Evolutionary conservation across 2,797 vertebrate species (phyloP), one percentile per base, ranked within the genome.

Genomic region (Okamejei kenojei): DNA sequence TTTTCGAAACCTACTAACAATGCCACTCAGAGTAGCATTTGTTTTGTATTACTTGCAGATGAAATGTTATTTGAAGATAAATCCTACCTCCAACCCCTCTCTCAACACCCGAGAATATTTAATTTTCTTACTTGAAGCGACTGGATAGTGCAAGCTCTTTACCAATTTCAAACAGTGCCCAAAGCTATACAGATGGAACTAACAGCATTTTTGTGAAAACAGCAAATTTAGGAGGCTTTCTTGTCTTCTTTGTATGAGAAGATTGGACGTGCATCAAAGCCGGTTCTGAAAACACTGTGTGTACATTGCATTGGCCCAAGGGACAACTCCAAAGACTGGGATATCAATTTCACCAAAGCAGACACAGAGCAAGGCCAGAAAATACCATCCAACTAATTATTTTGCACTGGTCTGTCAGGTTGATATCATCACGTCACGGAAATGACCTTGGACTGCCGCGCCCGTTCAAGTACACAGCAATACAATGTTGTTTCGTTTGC

Each of bases 371-470:
- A 54, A 76, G 21, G 26, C 17, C 23, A 76, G 6, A 76, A 74
- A 92, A 58, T 92, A 92, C 23, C 73, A 11, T 29, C 15, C 90
- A 74, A 58, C 35, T 26, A 90, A 74, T 91, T 91, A 91, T 74
- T 91, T 91, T 74, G 90, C 68, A 91, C 23, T 11, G 7, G n/a
- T 92, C 90, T 58, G 71, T 21, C 38, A 92, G 45, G 54, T n/a
- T 74, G 71, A 92, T 76, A 38, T 54, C 54, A 23, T 7, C 90
- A 73, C 58, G 10, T 23, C 1, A 4, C 2, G 6, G 63, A 54
- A 65, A 23, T 91, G 68, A 23, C 32, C 21, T 92, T 76, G 38
- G 13, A 92, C 38, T 76, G 35, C 29, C 23, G 29, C 23, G 58
- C 45, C 38, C 71, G 23, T 76, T 23, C 9, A 19, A 11, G 76